Evolutionary conservation across 1,140 invertebrate genomes (phyloP), one percentile per base, ranked within the genome.

Genomic region (Apocrypta bakeri): DNA sequence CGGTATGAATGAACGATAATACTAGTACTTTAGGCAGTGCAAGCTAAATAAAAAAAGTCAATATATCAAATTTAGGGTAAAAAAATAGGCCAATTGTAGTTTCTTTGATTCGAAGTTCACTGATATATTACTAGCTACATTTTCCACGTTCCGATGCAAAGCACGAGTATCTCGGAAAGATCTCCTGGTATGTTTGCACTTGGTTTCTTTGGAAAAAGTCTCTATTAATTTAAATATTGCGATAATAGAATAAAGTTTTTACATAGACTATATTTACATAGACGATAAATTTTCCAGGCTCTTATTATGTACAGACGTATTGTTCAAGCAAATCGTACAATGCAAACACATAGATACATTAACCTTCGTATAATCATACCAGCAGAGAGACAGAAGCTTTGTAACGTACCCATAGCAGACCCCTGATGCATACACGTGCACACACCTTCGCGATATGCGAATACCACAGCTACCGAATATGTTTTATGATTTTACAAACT

Each of bases 1-100:
- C 25, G 25, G n/a, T 37, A 56, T 61, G 27, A 75, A 75, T 25
- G 31, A 8, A 73, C n/a, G 37, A 73, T 73, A 73, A 73, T 24
- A 42, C 37, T 48, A 25, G 63, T 29, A 17, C 27, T 66, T 66
- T 37, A 37, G 9, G 7, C 25, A 25, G 63, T 29, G 63, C 27
- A 66, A 11, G 17, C 3, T n/a, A 1, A 17, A 6, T 7, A 3
- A 21, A 21, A 56, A 56, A n/a, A 56, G 48, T 56, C 48, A 56
- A 56, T 56, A 56, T 56, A 56, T n/a, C 33, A 9, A 17, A n/a
- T 56, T 56, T 56, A 2, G 48, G 21, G 4, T 56, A 3, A 0
- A 21, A 56, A n/a, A n/a, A n/a, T n/a, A n/a, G n/a, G n/a, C n/a
- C n/a, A n/a, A n/a, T n/a, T n/a, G n/a, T n/a, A n/a, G n/a, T n/a